Percentiles rank a stretch among this genome's conserved stretches.
Conservation (phyloP, 1,140 invertebrate species). For the Bombyx mandarina region DNA sequence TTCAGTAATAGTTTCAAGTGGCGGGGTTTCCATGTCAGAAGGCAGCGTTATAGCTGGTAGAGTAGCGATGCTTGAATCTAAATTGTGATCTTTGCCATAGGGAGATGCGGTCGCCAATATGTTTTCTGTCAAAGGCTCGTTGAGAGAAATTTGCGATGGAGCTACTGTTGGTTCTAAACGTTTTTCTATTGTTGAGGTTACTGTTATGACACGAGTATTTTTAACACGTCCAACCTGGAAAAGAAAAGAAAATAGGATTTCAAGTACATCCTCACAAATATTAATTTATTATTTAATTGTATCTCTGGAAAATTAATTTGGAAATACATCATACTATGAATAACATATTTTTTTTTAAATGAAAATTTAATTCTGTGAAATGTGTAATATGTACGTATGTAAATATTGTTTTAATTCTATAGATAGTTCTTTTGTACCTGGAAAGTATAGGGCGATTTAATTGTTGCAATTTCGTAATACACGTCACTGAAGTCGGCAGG, state of each 20-base stretch:
- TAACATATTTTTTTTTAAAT: no score
- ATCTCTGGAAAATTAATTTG: neutral
- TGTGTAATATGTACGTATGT: neutral
- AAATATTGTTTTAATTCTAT: neutral
- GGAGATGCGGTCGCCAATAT: constrained; percentile 84
- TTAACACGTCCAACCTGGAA: constrained; percentile 86
- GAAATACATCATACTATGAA: neutral
- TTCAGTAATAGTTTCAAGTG: constrained; percentile 89
- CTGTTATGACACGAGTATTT: constrained; percentile 88
- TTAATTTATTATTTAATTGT: neutral
- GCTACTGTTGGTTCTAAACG: constrained; percentile 76
- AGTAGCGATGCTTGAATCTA: constrained; percentile 85
- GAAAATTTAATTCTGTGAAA: no score
- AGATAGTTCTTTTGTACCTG: constrained; percentile 74
- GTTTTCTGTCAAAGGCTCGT: constrained; percentile 87
- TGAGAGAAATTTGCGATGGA: constrained; percentile 71
- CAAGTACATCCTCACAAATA: neutral
- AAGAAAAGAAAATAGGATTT: constrained; percentile 24
- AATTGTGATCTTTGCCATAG: constrained; percentile 79
- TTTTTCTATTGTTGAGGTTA: constrained; percentile 86
- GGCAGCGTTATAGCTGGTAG: constrained; percentile 84
- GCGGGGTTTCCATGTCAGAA: constrained; percentile 82
- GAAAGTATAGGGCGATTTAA: constrained; percentile 90
- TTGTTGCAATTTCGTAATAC: constrained; percentile 90
- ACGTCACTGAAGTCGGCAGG: constrained; percentile 85